Evolutionary conservation across 2,797 vertebrate genomes (phyloP).

Genomic region (Sebastes hubbsi): DNA sequence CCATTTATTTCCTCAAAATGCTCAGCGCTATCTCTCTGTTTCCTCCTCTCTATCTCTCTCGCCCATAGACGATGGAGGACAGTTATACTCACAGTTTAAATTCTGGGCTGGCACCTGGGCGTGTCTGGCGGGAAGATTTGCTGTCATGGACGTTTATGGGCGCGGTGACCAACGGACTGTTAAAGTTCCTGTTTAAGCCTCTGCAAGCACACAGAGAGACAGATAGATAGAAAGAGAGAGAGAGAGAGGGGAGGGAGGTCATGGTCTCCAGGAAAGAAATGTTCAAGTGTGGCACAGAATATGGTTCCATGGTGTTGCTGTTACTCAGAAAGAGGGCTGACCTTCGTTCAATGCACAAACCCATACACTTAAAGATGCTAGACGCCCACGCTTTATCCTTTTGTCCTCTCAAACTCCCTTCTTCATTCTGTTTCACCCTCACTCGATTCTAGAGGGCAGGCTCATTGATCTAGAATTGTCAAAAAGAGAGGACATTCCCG

Average conservation of each 20-base stretch:
- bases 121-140: slow-evolving; percentile 47
- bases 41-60: background rate
- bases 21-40: background rate
- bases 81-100: slow-evolving; percentile 32
- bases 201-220: background rate
- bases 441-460: background rate
- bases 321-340: slow-evolving; percentile 13
- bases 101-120: slow-evolving; percentile 34
- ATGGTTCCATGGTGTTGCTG: slow-evolving; percentile 32
- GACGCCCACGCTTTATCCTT: slow-evolving; percentile 7
- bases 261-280: slow-evolving; percentile 3
- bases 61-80: slow-evolving; percentile 14
- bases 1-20: slow-evolving; percentile 38
- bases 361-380: background rate
- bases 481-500: slow-evolving; percentile 35
- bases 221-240: background rate
- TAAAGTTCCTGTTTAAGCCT: slow-evolving; percentile 37
- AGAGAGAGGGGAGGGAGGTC: slow-evolving; percentile 18
- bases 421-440: background rate
- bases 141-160: slow-evolving; percentile 51
- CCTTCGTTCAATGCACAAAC: slow-evolving; percentile 17
- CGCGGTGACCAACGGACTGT: slow-evolving; percentile 40
- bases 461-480: slow-evolving; percentile 38
- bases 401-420: slow-evolving; percentile 4
- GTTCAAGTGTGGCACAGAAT: slow-evolving; percentile 2